Evolutionary conservation across 2,797 vertebrate species (phyloP), one percentile per base, ranked within the genome.

Genomic region (Pyrocephalus nanus): DNA sequence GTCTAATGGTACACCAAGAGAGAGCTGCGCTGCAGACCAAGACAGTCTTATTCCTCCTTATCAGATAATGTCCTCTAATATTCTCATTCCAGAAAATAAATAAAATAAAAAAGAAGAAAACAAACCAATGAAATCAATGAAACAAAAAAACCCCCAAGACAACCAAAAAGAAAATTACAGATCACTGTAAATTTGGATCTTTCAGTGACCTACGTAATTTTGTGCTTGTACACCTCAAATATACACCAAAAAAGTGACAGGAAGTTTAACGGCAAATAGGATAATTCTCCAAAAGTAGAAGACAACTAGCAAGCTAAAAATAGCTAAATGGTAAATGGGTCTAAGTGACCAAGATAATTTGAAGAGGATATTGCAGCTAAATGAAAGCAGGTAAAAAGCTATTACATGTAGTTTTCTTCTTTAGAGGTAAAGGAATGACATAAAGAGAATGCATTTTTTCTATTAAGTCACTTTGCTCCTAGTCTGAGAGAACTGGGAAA

Each of bases 231-330:
- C 4, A 62, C 15, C 42, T 86, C 43, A 73, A 64, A 90, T 92
- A 87, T 12, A 13, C 15, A 67, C 6, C 66, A 9, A 10, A 9
- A 47, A 27, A 20, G 27, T 27, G 47, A 26, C n/a, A 90, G n/a
- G 9, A 90, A 71, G 27, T 53, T 90, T 90, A 91, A 94, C 54
- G 89, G 34, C 38, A 73, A 92, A 90, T 75, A 80, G 36, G 34
- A 51, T 91, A 81, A 73, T 91, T 86, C 16, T 88, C 51, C 38
- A 94, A 45, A 87, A 89, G 26, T 22, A 70, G 53, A 90, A 65
- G 47, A 86, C 47, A 96, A 91, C 9, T 12, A 87, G 48, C 32
- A 71, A 76, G n/a, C 36, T 92, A 96, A 92, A 95, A 92, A 88
- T 73, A 95, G 15, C 27, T 36, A 75, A 72, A 40, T 55, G 15